These are phyloP conservation scores for Heterocephalus glaber DNA, from an alignment of 2,113 vertebrate genomes.

Conservation along the genomic window DNA sequence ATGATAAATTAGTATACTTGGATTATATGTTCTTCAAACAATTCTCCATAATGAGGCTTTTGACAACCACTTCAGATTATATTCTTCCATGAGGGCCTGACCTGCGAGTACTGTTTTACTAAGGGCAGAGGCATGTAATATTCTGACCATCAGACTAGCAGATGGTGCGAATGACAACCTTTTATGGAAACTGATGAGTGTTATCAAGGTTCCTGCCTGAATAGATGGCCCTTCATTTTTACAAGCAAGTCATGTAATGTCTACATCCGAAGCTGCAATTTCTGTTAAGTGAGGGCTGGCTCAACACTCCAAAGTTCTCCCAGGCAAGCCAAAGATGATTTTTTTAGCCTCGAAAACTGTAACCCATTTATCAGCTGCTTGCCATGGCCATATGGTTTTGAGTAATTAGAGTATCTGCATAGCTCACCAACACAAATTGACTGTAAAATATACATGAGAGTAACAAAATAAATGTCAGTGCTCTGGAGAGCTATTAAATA, in stretches of 20 bases:
- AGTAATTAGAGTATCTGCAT: constrained; percentile 66
- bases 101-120: background rate
- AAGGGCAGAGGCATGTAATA: background rate
- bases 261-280: background rate
- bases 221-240: background rate
- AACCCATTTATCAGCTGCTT: constrained; percentile 56
- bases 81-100: background rate
- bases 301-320: background rate
- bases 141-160: background rate
- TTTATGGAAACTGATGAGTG: constrained; percentile 21
- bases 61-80: background rate
- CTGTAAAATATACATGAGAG: constrained; percentile 54
- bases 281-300: background rate
- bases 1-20: background rate
- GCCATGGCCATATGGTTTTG: constrained; percentile 69
- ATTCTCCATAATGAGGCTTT: background rate
- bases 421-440: constrained; percentile 57
- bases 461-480: constrained; percentile 65
- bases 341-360: background rate
- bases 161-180: constrained; percentile 30
- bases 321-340: constrained; percentile 13
- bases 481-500: constrained; percentile 30
- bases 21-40: background rate
- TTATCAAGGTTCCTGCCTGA: background rate
- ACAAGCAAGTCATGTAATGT: background rate